phyloP scores from a whole-genome alignment of 2,888 invertebrate genomes.

The Julus scandinavius region DNA sequence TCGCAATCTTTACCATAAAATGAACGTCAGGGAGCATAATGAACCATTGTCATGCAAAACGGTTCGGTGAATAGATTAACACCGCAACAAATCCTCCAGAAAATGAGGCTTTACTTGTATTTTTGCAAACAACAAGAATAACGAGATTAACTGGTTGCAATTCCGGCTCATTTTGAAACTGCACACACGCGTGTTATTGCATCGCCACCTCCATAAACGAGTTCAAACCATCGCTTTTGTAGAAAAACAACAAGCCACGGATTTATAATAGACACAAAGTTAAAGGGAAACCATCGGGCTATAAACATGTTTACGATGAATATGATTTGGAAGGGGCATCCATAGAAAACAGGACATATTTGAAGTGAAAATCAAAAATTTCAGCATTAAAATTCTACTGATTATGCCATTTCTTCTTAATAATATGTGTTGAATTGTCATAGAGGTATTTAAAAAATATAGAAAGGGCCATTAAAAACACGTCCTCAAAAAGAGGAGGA shows the following conservation, averaged over 20 bases:
- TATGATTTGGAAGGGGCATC: no score
- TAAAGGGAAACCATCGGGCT: not conserved
- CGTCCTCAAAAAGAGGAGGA: no score
- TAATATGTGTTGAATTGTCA: no score
- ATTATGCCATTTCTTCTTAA: no score
- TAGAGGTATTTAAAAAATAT: no score
- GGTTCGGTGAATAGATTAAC: constrained; percentile 33
- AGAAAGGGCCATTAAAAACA: no score
- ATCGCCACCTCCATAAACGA: constrained; percentile 31
- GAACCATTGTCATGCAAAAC: constrained; percentile 27
- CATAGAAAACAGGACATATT: no score
- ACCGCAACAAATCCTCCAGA: constrained; percentile 33
- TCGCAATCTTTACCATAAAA: not conserved
- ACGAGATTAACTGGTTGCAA: constrained; percentile 27
- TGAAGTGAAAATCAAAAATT: not conserved
- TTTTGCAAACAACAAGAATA: constrained; percentile 13
- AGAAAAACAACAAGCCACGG: not conserved
- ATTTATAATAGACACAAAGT: not conserved
- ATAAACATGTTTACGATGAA: no score
- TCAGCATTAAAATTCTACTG: no score
- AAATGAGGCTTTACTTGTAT: constrained; percentile 19
- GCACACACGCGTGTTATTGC: constrained; percentile 27
- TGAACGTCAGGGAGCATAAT: not conserved
- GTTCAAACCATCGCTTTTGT: not conserved
- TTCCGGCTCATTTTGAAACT: not conserved